These are phyloP conservation scores for Garra rufa DNA, from an alignment of 2,113 vertebrate species.

Conservation along the genomic window DNA sequence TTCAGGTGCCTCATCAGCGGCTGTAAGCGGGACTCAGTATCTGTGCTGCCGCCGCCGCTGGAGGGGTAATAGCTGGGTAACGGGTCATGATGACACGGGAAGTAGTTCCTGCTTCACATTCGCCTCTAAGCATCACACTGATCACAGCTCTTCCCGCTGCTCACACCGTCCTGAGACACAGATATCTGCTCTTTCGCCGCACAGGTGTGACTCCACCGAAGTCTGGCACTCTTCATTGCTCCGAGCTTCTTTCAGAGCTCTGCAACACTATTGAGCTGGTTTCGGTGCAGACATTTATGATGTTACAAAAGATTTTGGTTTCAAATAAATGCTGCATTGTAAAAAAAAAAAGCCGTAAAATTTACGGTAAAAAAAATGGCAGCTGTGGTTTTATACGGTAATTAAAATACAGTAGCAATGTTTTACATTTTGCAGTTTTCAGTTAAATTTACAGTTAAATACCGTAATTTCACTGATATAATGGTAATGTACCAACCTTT, in stretches of 20 bases:
- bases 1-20: not conserved
- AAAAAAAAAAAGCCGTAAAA: too few relatives aligned
- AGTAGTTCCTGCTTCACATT: not conserved
- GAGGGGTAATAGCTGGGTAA: not conserved
- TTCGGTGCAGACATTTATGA: not conserved
- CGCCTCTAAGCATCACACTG: not conserved
- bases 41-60: not conserved
- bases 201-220: not conserved
- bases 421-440: too few relatives aligned
- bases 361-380: too few relatives aligned
- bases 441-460: too few relatives aligned
- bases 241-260: not conserved
- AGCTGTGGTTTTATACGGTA: too few relatives aligned
- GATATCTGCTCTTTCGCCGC: not conserved
- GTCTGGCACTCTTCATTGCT: not conserved
- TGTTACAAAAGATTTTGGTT: not conserved
- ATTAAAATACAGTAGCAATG: too few relatives aligned
- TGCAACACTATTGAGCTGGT: not conserved
- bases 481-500: too few relatives aligned
- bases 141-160: not conserved
- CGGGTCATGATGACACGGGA: constrained; percentile 3
- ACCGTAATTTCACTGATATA: too few relatives aligned
- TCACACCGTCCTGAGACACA: not conserved
- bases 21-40: not conserved
- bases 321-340: not conserved